Conservation (phyloP, 2,797 vertebrate genomes). For the Phataginus tetradactyla region DNA sequence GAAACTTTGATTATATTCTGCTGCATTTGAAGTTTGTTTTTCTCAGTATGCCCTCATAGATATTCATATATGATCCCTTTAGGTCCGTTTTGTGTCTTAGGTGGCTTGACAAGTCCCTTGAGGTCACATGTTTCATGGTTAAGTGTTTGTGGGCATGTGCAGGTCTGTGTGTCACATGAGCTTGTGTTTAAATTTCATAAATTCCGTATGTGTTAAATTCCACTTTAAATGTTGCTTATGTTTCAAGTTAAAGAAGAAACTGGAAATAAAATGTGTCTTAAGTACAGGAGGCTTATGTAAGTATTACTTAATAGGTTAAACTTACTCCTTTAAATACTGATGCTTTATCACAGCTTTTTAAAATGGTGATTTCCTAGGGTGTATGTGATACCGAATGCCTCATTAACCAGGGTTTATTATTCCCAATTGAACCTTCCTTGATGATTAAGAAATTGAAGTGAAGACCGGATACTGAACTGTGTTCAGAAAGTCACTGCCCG, state of each 20-base stretch:
- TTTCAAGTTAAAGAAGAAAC: constrained; percentile 6
- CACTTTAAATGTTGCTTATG: neutral
- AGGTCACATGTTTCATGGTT: neutral
- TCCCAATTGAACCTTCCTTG: constrained; percentile 9
- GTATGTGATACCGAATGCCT: neutral
- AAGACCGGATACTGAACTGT: neutral
- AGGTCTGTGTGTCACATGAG: neutral
- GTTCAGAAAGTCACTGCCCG: neutral
- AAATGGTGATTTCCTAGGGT: neutral
- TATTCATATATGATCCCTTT: neutral
- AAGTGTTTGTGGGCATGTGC: neutral
- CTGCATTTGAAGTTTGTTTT: neutral
- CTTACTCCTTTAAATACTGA: neutral
- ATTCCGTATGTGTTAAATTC: neutral
- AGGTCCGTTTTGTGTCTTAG: neutral
- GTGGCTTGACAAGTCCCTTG: neutral
- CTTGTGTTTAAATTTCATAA: neutral
- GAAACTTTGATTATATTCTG: neutral
- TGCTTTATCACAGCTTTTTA: neutral
- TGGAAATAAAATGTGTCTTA: neutral
- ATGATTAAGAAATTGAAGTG: neutral
- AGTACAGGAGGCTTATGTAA: neutral
- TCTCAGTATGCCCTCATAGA: neutral
- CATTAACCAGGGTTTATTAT: constrained; percentile 14
- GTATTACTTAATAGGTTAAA: neutral